Evolutionary conservation across 1,140 invertebrate genomes (phyloP).

Genomic region (Teleopsis dalmanni): DNA sequence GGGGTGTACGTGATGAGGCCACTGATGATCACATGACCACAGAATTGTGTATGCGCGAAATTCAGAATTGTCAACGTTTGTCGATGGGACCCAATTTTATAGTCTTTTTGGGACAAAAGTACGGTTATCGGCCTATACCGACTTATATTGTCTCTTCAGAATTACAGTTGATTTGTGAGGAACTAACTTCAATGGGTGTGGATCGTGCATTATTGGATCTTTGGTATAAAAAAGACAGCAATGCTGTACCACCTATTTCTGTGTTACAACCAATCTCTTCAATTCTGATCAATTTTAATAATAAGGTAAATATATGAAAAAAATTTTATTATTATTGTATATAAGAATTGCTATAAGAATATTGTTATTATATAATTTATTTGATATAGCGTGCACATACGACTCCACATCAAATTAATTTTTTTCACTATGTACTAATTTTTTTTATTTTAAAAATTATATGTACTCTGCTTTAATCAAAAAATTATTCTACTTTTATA

Average conservation of each 20-base stretch:
- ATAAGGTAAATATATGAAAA: constrained; percentile 63
- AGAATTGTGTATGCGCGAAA: constrained; percentile 95
- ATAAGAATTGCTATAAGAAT: no score
- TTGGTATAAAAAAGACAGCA: constrained; percentile 96
- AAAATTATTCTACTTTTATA: no score
- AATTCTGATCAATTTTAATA: constrained; percentile 95
- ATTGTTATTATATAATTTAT: no score
- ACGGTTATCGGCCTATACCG: constrained; percentile 94
- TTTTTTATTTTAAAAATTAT: no score
- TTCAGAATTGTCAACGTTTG: constrained; percentile 91
- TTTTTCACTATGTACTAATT: no score
- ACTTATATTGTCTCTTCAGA: constrained; percentile 91
- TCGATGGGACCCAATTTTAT: constrained; percentile 99
- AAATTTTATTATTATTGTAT: constrained; percentile 6
- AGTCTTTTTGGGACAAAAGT: constrained; percentile 96
- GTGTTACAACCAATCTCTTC: constrained; percentile 95
- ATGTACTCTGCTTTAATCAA: no score
- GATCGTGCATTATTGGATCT: constrained; percentile 80
- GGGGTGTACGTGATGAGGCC: constrained; percentile 92
- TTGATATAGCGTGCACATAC: no score
- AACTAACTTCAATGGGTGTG: constrained; percentile 56
- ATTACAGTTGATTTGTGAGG: constrained; percentile 66
- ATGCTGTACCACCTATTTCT: constrained; percentile 87
- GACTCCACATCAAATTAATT: no score
- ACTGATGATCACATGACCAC: constrained; percentile 99